Evolutionary conservation across 2,113 vertebrate genomes (phyloP), one percentile per base, ranked within the genome.

Genomic region (Aramus guarauna): DNA sequence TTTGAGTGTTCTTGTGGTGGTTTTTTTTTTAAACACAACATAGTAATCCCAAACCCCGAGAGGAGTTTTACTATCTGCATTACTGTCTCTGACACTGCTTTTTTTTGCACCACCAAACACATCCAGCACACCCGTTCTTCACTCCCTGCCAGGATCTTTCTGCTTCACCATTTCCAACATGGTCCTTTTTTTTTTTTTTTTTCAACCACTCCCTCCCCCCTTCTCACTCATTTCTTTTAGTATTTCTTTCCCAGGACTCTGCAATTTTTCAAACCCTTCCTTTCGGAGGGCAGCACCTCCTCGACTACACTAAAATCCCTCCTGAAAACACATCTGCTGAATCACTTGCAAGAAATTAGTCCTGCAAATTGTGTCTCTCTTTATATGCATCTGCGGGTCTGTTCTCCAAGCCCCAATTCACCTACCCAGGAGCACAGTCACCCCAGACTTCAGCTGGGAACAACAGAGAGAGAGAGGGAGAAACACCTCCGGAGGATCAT

Each of bases 201-300:
- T 43, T 43, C 15, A 21, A 81, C 72, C 73, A 59, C n/a, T 81
- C 77, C 48, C 77, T 68, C 58, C 26, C 32, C 32, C 11, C n/a
- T 82, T 30, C 59, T 20, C 29, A 29, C 62, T 87, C 93, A 78
- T 82, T 87, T 56, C 24, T 36, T 96, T 85, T 9, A 88, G 77
- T 36, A 90, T 64, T 77, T 94, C 92, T 88, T 94, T 85, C 78
- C 75, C 64, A 83, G 55, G 63, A 92, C 79, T 74, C 77, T 20
- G 37, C 15, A 58, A 19, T 95, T 88, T 87, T 86, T 85, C 90
- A 93, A 58, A 92, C 84, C 43, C 16, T 4, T 92, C 80, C 45
- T 91, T 82, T 87, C 69, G 45, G 83, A 97, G 89, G 92, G 86
- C 89, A 95, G 77, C 87, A 94, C 92, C 85, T 96, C 90, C 94